Percentiles rank a stretch among this genome's conserved stretches.
phyloP scores from a whole-genome alignment of 2,888 invertebrate genomes.

The Leptothorax acervorum region DNA sequence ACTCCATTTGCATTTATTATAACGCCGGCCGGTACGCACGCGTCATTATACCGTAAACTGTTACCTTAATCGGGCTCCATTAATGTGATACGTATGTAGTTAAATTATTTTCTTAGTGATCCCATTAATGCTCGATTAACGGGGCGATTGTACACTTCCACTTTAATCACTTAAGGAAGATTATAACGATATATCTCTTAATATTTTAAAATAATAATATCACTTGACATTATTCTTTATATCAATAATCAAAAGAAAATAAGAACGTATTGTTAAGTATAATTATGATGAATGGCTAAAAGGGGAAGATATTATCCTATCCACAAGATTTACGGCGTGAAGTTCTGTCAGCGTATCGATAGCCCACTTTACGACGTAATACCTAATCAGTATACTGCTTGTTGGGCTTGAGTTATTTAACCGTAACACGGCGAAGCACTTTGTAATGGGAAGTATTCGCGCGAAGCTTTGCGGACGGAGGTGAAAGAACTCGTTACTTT shows the following conservation, averaged over 20 bases:
- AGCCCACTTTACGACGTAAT: background rate
- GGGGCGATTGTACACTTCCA: background rate
- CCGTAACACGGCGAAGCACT: slow-evolving; percentile 25
- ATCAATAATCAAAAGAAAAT: background rate
- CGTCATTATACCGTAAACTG: slow-evolving; percentile 23
- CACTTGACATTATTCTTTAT: background rate
- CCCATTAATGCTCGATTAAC: slow-evolving; percentile 17
- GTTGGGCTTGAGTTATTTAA: slow-evolving; percentile 34
- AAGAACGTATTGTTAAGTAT: background rate
- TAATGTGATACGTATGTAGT: slow-evolving; percentile 1
- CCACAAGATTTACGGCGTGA: background rate
- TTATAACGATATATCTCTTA: background rate
- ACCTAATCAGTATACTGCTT: slow-evolving; percentile 38
- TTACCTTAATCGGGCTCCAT: slow-evolving; percentile 32
- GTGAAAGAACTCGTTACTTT: slow-evolving; percentile 69
- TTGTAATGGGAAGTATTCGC: slow-evolving; percentile 44
- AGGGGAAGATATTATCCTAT: background rate
- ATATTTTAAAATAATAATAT: background rate
- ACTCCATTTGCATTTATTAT: slow-evolving; percentile 51
- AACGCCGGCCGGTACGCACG: background rate
- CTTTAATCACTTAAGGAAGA: background rate
- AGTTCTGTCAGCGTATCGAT: background rate
- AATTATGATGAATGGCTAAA: background rate
- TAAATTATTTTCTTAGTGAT: slow-evolving; percentile 31
- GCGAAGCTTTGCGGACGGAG: background rate